Evolutionary conservation across 2,113 vertebrate species (phyloP), one percentile per base, ranked within the genome.

Genomic region (Psilopsiagon aymara): DNA sequence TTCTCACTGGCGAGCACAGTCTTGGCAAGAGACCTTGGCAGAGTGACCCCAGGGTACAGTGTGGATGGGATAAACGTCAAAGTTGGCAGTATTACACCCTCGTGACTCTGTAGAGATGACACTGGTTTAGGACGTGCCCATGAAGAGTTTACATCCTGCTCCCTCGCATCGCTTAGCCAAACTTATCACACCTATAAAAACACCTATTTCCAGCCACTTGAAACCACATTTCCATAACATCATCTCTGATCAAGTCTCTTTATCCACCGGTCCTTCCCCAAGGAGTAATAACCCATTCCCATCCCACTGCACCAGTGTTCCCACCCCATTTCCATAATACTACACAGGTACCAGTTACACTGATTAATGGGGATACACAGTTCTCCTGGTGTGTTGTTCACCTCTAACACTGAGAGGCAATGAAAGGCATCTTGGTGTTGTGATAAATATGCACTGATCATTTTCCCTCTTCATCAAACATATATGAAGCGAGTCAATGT

Each of bases 21-120:
- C 44, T 52, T 25, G 19, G 31, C 11, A 25, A 17, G 47, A 25
- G 12, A 35, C 16, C 39, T 39, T 39, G 39, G 21, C 33, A 59
- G 21, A 60, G 33, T 18, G 44, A 59, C 37, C 33, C 37, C 4
- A 1, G 6, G 5, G 10, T 29, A 14, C 29, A 25, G 68, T 0
- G 10, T 0, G 71, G 43, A 13, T 0, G 1, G 35, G 31, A n/a
- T 18, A 43, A 55, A 28, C 8, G 13, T 6, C 73, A 37, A 5
- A 33, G n/a, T 29, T 3, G 24, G 46, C 68, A 31, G n/a, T 7
- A 1, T 6, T 28, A 27, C n/a, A 31, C 33, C 44, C 66, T 6
- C 17, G 4, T 1, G 1, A 11, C 49, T 27, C 64, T 1, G 11
- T 55, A 21, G 59, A 39, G n/a, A 6, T 1, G 12, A 2, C 1